Evolutionary conservation across 1,140 invertebrate genomes (phyloP).

Genomic region (Bombus difficillimus): DNA sequence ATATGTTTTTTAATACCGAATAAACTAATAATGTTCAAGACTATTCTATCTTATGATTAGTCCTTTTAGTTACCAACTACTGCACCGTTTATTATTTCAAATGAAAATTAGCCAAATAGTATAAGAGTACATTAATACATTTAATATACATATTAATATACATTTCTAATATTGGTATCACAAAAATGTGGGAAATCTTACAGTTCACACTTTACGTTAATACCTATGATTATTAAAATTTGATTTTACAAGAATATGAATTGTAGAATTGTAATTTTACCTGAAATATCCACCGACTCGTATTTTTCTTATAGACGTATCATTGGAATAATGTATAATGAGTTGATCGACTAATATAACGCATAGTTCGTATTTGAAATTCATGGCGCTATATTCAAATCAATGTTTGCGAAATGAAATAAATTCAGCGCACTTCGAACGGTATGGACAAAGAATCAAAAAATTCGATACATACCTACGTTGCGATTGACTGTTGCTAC

Average conservation of each 20-base stretch:
- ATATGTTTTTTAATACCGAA: neutral
- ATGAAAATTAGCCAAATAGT: neutral
- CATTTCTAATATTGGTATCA: too few relatives aligned
- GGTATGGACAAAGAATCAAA: neutral
- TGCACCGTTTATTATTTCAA: neutral
- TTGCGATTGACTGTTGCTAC: constrained; percentile 89
- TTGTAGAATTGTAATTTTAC: neutral
- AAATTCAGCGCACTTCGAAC: neutral
- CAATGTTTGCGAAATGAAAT: neutral
- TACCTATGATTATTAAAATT: neutral
- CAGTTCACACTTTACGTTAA: neutral
- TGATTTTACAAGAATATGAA: neutral
- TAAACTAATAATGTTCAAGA: neutral
- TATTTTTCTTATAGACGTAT: neutral
- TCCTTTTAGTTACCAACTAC: neutral
- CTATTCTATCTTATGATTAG: neutral
- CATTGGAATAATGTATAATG: neutral
- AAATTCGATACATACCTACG: constrained; percentile 84
- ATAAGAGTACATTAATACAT: neutral
- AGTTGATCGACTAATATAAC: neutral
- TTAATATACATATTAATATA: neutral
- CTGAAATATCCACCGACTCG: neutral
- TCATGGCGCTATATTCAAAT: constrained; percentile 13
- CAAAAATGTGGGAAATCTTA: neutral
- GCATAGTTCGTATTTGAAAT: neutral